Percentiles rank a stretch among this genome's conserved stretches.
Evolutionary conservation across 2,113 vertebrate species (phyloP).

Genomic region (Phylloscopus whistleri): DNA sequence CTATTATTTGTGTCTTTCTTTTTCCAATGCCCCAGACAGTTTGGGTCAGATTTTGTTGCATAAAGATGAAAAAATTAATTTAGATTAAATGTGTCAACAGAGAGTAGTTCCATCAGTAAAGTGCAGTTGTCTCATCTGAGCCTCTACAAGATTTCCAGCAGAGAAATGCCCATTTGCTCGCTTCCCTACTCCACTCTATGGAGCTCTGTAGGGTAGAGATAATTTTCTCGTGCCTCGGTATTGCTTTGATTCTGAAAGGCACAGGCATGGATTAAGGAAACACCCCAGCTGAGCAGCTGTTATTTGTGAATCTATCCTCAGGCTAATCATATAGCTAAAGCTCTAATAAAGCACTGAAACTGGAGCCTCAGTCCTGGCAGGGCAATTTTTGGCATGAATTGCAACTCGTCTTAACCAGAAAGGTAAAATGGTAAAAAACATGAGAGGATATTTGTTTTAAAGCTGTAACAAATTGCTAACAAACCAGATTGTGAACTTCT

Average conservation of each 20-base stretch:
- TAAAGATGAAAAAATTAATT: constrained; percentile 3
- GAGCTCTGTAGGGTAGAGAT: background rate
- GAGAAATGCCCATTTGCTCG: background rate
- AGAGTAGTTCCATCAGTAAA: background rate
- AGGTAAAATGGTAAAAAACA: background rate
- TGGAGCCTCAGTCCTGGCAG: background rate
- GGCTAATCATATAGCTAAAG: constrained; percentile 29
- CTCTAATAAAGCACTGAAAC: constrained; percentile 45
- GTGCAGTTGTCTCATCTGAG: background rate
- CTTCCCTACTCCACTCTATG: background rate
- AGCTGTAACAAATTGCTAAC: background rate
- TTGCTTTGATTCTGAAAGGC: constrained; percentile 34
- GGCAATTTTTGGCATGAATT: constrained; percentile 13
- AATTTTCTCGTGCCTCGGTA: background rate
- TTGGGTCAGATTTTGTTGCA: background rate
- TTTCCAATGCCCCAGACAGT: background rate
- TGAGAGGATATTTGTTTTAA: background rate
- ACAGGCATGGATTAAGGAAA: constrained; percentile 45
- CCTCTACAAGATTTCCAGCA: background rate
- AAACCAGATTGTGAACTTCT: background rate
- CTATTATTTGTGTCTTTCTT: background rate
- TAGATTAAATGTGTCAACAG: background rate
- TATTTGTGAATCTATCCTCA: constrained; percentile 37
- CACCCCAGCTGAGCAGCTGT: constrained; percentile 46
- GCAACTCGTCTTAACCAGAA: background rate